phyloP scores from a whole-genome alignment of 2,888 invertebrate species.

The Sarcophaga caerulescens region DNA sequence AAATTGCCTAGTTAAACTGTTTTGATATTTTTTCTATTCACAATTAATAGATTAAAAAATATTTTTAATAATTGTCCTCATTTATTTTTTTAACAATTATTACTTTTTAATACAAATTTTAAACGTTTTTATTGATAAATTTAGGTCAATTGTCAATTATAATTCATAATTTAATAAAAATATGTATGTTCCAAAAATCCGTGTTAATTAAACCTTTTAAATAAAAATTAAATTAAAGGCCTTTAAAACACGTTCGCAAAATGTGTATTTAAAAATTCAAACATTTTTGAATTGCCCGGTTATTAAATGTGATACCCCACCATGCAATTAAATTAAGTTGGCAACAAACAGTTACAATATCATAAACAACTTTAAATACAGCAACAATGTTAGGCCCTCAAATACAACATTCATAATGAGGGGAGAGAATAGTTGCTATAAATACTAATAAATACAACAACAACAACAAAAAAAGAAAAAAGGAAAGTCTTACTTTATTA shows the following conservation, averaged over 20 bases:
- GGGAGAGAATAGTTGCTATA: background rate
- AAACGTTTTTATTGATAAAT: background rate
- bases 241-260: too few relatives aligned
- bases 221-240: too few relatives aligned
- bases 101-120: background rate
- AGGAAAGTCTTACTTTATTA: too few relatives aligned
- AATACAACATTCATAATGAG: background rate
- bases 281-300: conserved; percentile 3
- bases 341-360: conserved; percentile 10
- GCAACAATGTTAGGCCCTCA: background rate
- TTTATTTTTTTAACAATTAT: background rate
- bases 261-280: background rate
- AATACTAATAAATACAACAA: too few relatives aligned
- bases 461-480: too few relatives aligned
- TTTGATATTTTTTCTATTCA: too few relatives aligned
- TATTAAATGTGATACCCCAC: too few relatives aligned
- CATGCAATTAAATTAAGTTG: conserved; percentile 6
- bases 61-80: background rate
- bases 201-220: too few relatives aligned
- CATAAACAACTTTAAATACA: background rate
- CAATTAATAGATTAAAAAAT: too few relatives aligned
- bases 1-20: too few relatives aligned
- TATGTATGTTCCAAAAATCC: too few relatives aligned
- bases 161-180: too few relatives aligned
- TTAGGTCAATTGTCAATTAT: background rate